phyloP scores from a whole-genome alignment of 2,113 vertebrate genomes.

The Bathybates hornii region DNA sequence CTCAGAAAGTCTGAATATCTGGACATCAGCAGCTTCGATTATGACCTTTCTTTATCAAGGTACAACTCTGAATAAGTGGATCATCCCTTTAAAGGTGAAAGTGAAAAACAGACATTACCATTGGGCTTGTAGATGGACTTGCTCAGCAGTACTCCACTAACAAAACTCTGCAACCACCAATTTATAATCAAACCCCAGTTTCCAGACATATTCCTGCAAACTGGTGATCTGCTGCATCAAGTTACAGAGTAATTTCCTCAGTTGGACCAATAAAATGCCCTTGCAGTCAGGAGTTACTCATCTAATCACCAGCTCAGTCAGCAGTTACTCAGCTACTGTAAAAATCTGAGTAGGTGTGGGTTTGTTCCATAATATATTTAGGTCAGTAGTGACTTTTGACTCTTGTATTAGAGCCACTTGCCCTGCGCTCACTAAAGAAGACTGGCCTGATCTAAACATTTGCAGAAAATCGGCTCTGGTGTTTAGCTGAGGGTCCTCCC shows the following conservation, averaged over 20 bases:
- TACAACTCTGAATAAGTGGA: neutral
- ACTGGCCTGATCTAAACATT: neutral
- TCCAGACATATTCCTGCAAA: neutral
- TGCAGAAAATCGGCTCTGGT: constrained; percentile 14
- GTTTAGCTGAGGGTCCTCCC: neutral
- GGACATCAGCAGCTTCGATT: neutral
- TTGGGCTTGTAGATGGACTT: neutral
- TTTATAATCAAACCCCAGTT: neutral
- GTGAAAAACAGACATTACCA: neutral
- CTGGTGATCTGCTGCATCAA: neutral
- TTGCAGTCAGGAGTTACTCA: neutral
- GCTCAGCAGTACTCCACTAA: neutral
- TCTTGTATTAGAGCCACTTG: neutral
- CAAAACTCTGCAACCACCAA: neutral
- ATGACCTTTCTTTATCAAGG: neutral
- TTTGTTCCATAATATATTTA: neutral
- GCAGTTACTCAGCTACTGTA: neutral
- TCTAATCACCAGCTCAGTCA: neutral
- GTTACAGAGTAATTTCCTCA: neutral
- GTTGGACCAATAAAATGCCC: neutral
- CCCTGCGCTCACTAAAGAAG: neutral
- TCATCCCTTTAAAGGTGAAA: neutral
- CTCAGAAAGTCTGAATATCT: neutral
- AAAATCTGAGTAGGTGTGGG: neutral
- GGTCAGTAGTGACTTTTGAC: neutral